These are phyloP conservation scores for Phocides pigmalion DNA, from an alignment of 1,140 invertebrate species.

Conservation along the genomic window DNA sequence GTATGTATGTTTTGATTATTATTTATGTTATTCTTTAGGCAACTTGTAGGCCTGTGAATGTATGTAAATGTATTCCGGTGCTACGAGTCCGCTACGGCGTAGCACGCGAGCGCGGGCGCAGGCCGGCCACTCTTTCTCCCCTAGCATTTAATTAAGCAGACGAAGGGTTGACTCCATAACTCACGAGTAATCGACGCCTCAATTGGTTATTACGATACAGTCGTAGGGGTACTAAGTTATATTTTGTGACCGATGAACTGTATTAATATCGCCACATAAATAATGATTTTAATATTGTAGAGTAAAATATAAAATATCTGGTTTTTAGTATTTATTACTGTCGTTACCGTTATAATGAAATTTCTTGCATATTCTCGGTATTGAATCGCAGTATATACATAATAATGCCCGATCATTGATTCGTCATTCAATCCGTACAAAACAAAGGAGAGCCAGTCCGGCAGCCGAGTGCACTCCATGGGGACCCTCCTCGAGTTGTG, in stretches of 20 bases:
- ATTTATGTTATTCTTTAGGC: too few relatives aligned
- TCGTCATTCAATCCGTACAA: not conserved
- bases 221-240: conserved; percentile 14
- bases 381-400: too few relatives aligned
- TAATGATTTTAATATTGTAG: too few relatives aligned
- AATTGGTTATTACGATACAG: conserved; percentile 33
- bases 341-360: too few relatives aligned
- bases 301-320: too few relatives aligned
- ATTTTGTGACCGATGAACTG: conserved; percentile 33
- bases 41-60: not conserved
- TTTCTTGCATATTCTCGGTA: too few relatives aligned
- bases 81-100: conserved; percentile 19
- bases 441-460: not conserved
- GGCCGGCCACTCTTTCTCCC: not conserved
- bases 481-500: conserved; percentile 20
- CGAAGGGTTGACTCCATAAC: conserved; percentile 37
- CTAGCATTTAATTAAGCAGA: conserved; percentile 26
- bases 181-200: conserved; percentile 36
- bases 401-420: too few relatives aligned
- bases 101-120: conserved; percentile 8
- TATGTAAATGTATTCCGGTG: conserved; percentile 23
- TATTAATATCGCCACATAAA: conserved; percentile 11
- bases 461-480: conserved; percentile 1
- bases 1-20: too few relatives aligned
- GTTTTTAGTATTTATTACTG: too few relatives aligned